These are phyloP conservation scores for Silurus meridionalis DNA, from an alignment of 2,113 vertebrate species.

Conservation along the genomic window DNA sequence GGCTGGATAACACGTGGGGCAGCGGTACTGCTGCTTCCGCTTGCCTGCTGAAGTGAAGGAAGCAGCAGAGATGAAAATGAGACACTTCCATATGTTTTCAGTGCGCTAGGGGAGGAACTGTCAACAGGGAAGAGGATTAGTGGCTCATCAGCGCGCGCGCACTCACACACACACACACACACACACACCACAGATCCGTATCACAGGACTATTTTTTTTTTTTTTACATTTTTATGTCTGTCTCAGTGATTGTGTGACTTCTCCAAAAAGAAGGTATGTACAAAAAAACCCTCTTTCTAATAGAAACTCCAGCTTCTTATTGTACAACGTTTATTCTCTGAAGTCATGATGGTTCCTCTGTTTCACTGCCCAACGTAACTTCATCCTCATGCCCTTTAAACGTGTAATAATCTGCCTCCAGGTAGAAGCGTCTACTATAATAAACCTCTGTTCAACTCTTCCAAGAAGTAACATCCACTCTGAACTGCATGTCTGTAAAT, in stretches of 20 bases:
- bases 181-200: constrained; percentile 18
- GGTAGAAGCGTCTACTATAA: not conserved
- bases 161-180: not conserved
- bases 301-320: not conserved
- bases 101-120: not conserved
- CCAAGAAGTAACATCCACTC: not conserved
- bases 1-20: not conserved
- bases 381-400: not conserved
- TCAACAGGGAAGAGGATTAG: constrained; percentile 3
- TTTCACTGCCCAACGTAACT: not conserved
- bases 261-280: not conserved
- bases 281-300: not conserved
- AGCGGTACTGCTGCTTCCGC: not conserved
- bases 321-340: not conserved
- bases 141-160: not conserved
- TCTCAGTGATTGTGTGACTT: too few relatives aligned
- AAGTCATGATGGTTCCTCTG: not conserved
- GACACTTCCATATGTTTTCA: not conserved
- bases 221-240: too few relatives aligned
- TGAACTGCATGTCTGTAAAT: not conserved
- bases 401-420: not conserved
- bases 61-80: not conserved
- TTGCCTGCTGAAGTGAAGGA: not conserved
- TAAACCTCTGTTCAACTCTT: not conserved
- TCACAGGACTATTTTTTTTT: constrained; percentile 26